phyloP scores from a whole-genome alignment of 2,888 invertebrate genomes.

The Unio pictorum region DNA sequence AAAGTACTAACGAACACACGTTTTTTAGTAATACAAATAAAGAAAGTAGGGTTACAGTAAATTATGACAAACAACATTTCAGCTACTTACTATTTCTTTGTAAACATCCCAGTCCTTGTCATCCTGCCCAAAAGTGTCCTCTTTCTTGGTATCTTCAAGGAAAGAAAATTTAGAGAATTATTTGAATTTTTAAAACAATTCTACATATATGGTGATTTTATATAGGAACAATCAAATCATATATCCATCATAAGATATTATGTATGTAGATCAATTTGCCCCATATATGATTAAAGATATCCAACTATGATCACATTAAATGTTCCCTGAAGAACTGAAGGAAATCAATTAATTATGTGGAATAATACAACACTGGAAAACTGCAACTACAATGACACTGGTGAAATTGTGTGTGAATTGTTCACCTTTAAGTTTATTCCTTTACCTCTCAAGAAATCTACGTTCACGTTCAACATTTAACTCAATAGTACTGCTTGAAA shows the following conservation, averaged over 20 bases:
- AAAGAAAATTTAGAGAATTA: neutral
- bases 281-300: too few relatives aligned
- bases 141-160: slow-evolving; percentile 74
- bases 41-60: too few relatives aligned
- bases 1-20: too few relatives aligned
- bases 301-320: too few relatives aligned
- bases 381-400: neutral
- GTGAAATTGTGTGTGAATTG: neutral
- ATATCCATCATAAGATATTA: neutral
- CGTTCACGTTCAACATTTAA: too few relatives aligned
- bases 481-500: too few relatives aligned
- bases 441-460: neutral
- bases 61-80: too few relatives aligned
- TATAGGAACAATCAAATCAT: too few relatives aligned
- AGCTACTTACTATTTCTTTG: slow-evolving; percentile 81
- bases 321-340: too few relatives aligned
- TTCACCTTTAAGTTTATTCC: neutral
- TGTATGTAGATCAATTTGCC: neutral
- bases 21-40: too few relatives aligned
- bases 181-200: neutral
- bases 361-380: neutral
- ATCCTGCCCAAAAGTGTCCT: slow-evolving; percentile 90
- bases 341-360: too few relatives aligned
- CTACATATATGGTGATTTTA: too few relatives aligned
- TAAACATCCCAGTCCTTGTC: slow-evolving; percentile 98